phyloP scores from a whole-genome alignment of 2,797 vertebrate genomes.

The Diplodus puntazzo region DNA sequence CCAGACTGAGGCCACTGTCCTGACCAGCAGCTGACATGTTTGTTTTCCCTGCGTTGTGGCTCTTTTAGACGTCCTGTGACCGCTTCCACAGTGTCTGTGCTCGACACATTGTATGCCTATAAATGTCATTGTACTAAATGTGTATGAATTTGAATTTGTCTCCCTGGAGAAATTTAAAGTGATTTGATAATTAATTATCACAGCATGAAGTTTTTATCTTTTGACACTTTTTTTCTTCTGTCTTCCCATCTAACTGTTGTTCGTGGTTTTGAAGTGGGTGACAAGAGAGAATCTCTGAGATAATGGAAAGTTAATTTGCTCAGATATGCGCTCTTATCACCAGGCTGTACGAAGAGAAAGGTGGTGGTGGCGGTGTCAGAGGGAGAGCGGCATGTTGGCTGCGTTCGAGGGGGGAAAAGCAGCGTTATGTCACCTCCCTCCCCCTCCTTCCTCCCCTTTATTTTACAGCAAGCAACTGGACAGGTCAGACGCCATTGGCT shows the following conservation, averaged over 20 bases:
- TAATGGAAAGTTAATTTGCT: conserved; percentile 82
- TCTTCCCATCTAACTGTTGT: not conserved
- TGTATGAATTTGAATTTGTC: not conserved
- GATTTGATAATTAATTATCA: not conserved
- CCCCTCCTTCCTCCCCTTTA: conserved; percentile 56
- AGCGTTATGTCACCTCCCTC: conserved; percentile 61
- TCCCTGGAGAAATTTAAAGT: not conserved
- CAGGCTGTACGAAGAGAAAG: conserved; percentile 47
- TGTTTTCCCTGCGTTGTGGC: conserved; percentile 20
- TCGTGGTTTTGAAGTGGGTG: conserved; percentile 22
- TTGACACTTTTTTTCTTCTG: not conserved
- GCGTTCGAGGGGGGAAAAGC: conserved; percentile 57
- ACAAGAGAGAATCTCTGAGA: conserved; percentile 72
- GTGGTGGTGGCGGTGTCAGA: not conserved
- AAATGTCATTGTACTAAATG: not conserved
- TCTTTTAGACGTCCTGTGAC: conserved; percentile 1
- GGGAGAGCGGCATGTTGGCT: conserved; percentile 38
- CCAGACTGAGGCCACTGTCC: conserved; percentile 16
- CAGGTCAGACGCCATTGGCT: conserved; percentile 89
- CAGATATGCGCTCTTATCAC: conserved; percentile 76
- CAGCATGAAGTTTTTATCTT: not conserved
- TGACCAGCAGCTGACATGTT: conserved; percentile 23
- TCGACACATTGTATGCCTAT: conserved; percentile 1
- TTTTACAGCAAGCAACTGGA: conserved; percentile 84
- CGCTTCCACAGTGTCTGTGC: conserved; percentile 16